phyloP scores from a whole-genome alignment of 2,797 vertebrate species.

The Morus bassanus region DNA sequence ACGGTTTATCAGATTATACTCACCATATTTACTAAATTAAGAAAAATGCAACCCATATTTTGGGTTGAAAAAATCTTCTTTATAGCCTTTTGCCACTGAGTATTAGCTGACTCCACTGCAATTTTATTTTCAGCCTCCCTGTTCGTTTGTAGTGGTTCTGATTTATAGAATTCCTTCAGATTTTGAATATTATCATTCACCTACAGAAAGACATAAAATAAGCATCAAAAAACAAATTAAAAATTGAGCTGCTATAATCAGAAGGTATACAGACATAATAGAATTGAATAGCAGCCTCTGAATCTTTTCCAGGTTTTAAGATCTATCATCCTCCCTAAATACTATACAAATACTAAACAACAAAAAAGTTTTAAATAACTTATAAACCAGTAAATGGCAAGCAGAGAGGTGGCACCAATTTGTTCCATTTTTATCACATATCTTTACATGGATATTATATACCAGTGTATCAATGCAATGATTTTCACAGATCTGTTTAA shows the following conservation, averaged over 20 bases:
- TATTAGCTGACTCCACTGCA: constrained; percentile 64
- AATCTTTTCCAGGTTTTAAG: neutral
- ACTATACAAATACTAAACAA: neutral
- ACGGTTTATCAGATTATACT: neutral
- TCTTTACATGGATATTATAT: neutral
- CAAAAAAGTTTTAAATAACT: neutral
- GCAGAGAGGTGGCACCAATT: neutral
- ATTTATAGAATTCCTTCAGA: constrained; percentile 76
- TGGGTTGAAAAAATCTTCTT: constrained; percentile 79
- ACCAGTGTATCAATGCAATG: neutral
- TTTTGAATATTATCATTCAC: constrained; percentile 74
- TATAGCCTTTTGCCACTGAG: constrained; percentile 77
- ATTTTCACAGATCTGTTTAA: neutral
- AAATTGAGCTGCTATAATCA: neutral
- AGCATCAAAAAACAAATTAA: neutral
- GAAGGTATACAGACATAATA: neutral
- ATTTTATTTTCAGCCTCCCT: constrained; percentile 19
- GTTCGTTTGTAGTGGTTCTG: constrained; percentile 31
- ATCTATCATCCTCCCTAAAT: neutral
- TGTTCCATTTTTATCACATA: neutral
- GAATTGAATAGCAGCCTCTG: neutral
- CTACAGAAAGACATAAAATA: constrained; percentile 63
- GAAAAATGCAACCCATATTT: constrained; percentile 78
- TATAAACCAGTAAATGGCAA: neutral
- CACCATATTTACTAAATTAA: constrained; percentile 80